Conservation (phyloP, 37 sponge, comb jelly and placozoan species). For the Halisarca cf. caerulea region DNA sequence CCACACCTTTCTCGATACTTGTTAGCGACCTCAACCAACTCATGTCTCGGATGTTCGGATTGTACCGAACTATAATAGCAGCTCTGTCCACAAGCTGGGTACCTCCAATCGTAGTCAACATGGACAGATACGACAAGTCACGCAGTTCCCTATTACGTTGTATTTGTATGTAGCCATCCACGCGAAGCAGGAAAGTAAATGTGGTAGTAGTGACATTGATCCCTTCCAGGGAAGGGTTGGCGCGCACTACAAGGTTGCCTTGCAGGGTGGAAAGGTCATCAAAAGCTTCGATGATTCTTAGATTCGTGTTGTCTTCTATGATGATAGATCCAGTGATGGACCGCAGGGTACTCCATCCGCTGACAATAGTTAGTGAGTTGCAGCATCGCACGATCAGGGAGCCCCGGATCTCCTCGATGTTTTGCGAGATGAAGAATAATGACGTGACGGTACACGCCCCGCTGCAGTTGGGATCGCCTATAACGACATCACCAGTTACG, state of each 20-base stretch:
- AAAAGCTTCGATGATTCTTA: constrained; percentile 30
- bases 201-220: not conserved
- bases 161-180: constrained; percentile 44
- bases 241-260: constrained; percentile 35
- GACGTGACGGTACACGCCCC: constrained; percentile 16
- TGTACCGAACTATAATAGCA: constrained; percentile 51
- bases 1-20: constrained; percentile 48
- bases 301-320: constrained; percentile 46
- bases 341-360: not conserved
- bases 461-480: constrained; percentile 39
- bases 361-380: not conserved
- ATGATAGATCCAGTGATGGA: constrained; percentile 31
- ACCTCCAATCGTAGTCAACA: constrained; percentile 33
- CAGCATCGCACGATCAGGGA: constrained; percentile 61
- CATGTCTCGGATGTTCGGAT: constrained; percentile 33
- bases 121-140: constrained; percentile 15
- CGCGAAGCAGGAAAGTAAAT: not conserved
- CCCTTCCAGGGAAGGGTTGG: constrained; percentile 33
- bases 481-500: constrained; percentile 1
- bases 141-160: constrained; percentile 42
- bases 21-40: constrained; percentile 6
- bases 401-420: constrained; percentile 22
- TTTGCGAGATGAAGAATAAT: not conserved
- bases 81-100: constrained; percentile 28
- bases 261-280: not conserved